Evolutionary conservation across 2,888 invertebrate species (phyloP).

Genomic region (Dynastes tityus): DNA sequence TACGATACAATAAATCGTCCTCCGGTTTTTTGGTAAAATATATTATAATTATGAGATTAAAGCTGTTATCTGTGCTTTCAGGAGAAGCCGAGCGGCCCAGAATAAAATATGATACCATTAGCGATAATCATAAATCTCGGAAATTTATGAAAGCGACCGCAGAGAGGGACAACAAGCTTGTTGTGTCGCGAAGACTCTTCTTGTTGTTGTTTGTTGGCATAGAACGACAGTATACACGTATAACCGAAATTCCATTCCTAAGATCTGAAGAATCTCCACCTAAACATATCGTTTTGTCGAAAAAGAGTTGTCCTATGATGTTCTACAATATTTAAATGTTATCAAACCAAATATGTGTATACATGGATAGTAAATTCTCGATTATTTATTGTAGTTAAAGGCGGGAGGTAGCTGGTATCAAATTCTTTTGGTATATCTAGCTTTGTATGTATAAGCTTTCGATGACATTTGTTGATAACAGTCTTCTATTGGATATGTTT

Average conservation of each 20-base stretch:
- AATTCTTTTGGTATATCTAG: background rate
- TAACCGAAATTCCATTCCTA: slow-evolving; percentile 1
- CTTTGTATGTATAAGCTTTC: background rate
- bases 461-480: background rate
- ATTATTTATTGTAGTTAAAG: background rate
- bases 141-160: slow-evolving; percentile 56
- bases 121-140: slow-evolving; percentile 55
- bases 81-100: background rate
- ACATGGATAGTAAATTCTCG: slow-evolving; percentile 10
- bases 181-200: slow-evolving; percentile 16
- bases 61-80: slow-evolving; percentile 47
- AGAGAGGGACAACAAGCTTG: slow-evolving; percentile 13
- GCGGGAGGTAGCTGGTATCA: background rate
- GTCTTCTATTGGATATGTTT: background rate
- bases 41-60: slow-evolving; percentile 55
- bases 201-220: background rate
- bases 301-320: slow-evolving; percentile 27
- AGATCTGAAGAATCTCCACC: background rate
- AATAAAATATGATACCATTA: slow-evolving; percentile 50
- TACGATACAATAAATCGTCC: slow-evolving; percentile 41
- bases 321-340: slow-evolving; percentile 23
- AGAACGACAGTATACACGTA: background rate
- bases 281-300: slow-evolving; percentile 24
- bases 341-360: background rate
- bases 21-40: slow-evolving; percentile 47